Evolutionary conservation across 1,140 invertebrate species (phyloP).

Genomic region (Oppia nitens): DNA sequence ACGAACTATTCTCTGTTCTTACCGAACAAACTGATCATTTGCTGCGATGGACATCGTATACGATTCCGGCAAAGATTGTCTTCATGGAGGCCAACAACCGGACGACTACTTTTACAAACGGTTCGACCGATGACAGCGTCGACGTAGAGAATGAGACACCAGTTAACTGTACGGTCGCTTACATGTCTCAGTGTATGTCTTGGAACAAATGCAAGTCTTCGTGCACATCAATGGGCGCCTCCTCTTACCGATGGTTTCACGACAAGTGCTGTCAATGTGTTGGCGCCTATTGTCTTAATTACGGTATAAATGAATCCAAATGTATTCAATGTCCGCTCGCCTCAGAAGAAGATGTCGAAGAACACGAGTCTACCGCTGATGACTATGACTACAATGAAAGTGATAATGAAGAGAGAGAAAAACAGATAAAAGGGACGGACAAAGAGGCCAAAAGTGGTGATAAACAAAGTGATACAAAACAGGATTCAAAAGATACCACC

Average conservation of each 20-base stretch:
- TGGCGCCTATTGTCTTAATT: constrained; percentile 7
- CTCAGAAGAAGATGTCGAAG: too few relatives aligned
- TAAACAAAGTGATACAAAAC: too few relatives aligned
- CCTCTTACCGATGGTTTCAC: constrained; percentile 60
- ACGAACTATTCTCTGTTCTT: constrained; percentile 60
- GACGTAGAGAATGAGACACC: too few relatives aligned
- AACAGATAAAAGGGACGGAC: too few relatives aligned
- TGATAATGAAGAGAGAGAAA: neutral
- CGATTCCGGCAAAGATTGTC: constrained; percentile 27
- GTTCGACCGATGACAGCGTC: too few relatives aligned
- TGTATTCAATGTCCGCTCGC: constrained; percentile 1
- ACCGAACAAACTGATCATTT: constrained; percentile 52
- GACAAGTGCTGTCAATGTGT: constrained; percentile 58
- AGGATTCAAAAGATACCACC: too few relatives aligned
- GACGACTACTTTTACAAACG: constrained; percentile 30
- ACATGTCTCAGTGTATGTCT: constrained; percentile 73
- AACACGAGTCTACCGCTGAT: neutral
- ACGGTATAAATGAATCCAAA: constrained; percentile 6
- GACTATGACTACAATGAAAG: neutral
- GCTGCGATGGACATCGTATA: constrained; percentile 52
- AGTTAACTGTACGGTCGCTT: constrained; percentile 83
- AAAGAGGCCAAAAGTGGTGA: too few relatives aligned
- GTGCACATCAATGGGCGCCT: constrained; percentile 57
- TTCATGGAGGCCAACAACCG: constrained; percentile 22
- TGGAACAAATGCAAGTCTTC: constrained; percentile 63